Conservation (phyloP, 2,888 invertebrate genomes). For the Dasysyrphus tricinctus region DNA sequence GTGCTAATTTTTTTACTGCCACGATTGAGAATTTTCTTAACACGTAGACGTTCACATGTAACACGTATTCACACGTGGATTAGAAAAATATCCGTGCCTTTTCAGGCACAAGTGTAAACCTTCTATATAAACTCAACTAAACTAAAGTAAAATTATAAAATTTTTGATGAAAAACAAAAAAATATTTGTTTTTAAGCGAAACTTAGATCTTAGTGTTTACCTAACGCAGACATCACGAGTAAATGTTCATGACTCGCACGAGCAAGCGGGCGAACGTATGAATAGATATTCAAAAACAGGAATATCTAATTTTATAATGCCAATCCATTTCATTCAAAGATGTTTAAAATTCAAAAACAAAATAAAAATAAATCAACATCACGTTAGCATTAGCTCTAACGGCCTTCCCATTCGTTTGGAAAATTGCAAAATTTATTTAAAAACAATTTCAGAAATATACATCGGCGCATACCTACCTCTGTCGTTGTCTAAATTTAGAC, state of each 20-base stretch:
- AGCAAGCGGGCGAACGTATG: neutral
- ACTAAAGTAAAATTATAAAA: no score
- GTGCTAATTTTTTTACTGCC: no score
- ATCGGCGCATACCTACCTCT: neutral
- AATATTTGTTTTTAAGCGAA: neutral
- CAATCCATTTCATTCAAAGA: conserved; percentile 9
- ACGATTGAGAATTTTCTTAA: no score
- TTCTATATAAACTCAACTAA: no score
- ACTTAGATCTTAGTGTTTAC: no score
- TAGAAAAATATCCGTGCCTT: no score
- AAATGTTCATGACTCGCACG: neutral
- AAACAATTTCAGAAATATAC: conserved; percentile 21
- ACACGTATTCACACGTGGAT: no score
- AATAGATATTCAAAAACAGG: neutral
- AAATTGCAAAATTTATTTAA: neutral
- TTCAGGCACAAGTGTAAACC: no score
- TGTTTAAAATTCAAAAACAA: neutral
- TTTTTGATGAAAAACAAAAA: no score
- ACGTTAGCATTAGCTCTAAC: conserved; percentile 1
- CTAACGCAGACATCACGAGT: no score
- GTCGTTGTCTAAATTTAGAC: conserved; percentile 46
- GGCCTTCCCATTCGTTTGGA: conserved; percentile 20
- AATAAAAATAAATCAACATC: conserved; percentile 1
- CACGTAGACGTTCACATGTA: no score
- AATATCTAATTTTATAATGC: neutral